A percentile compares a stretch with the other conserved stretches of the same genome.
phyloP scores from a whole-genome alignment of 2,113 vertebrate species.

The Anhinga rufa region DNA sequence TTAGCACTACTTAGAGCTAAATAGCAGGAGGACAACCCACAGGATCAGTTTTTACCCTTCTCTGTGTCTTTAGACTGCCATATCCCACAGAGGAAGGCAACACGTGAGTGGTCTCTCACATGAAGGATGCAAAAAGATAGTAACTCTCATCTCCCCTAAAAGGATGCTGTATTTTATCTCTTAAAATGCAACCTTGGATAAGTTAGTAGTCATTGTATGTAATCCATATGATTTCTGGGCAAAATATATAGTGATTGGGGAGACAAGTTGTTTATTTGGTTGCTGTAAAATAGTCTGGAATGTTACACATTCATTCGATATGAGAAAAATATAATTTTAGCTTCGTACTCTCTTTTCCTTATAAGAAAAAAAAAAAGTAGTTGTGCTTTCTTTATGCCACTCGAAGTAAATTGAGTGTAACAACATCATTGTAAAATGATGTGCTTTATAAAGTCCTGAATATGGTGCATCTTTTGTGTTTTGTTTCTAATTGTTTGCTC shows the following conservation, averaged over 20 bases:
- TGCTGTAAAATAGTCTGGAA: not conserved
- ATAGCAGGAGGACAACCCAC: not conserved
- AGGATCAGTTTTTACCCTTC: not conserved
- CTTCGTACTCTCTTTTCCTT: not conserved
- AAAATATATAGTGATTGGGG: not conserved
- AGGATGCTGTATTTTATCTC: not conserved
- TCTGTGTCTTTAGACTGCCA: not conserved
- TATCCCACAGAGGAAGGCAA: not conserved
- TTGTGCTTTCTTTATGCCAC: not conserved
- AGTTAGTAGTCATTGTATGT: not conserved
- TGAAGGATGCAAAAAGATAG: not conserved
- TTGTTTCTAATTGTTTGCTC: slow-evolving; percentile 51
- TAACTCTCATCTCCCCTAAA: not conserved
- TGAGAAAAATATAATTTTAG: not conserved
- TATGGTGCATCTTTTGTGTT: slow-evolving; percentile 51
- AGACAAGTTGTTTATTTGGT: not conserved
- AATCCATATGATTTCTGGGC: not conserved
- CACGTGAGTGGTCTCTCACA: not conserved
- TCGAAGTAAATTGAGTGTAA: slow-evolving; percentile 13
- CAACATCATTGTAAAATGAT: slow-evolving; percentile 33
- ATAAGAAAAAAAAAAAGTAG: not conserved
- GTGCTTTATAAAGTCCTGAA: slow-evolving; percentile 37
- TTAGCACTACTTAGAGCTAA: slow-evolving; percentile 37
- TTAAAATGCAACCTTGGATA: not conserved
- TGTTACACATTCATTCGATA: not conserved